Evolutionary conservation across 1,140 invertebrate species (phyloP).

Genomic region (Neodiprion virginianus): DNA sequence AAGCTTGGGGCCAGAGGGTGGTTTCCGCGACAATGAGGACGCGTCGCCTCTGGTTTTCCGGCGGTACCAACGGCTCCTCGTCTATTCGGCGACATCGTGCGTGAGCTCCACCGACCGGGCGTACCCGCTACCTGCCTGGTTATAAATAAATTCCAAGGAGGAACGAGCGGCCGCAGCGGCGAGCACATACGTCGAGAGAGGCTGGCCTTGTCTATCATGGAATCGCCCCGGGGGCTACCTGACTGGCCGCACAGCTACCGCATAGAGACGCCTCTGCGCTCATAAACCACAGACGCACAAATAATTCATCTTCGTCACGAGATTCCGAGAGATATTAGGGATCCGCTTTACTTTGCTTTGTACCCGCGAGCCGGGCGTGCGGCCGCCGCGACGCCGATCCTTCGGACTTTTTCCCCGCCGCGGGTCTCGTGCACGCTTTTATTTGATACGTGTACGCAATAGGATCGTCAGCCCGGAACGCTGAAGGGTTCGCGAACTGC

Average conservation of each 20-base stretch:
- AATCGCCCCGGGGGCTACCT: conserved; percentile 59
- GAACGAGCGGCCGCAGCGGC: neutral
- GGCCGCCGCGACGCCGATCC: conserved; percentile 7
- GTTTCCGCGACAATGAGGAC: too few relatives aligned
- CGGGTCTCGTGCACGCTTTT: too few relatives aligned
- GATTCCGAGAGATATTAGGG: conserved; percentile 35
- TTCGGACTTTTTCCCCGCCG: neutral
- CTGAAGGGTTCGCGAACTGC: too few relatives aligned
- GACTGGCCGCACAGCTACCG: conserved; percentile 59
- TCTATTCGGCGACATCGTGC: neutral
- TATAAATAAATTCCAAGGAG: conserved; percentile 3
- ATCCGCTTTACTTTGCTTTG: conserved; percentile 15
- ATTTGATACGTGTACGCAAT: too few relatives aligned
- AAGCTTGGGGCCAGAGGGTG: too few relatives aligned
- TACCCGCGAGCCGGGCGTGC: conserved; percentile 7
- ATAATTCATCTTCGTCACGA: conserved; percentile 54
- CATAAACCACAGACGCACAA: conserved; percentile 37
- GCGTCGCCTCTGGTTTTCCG: too few relatives aligned
- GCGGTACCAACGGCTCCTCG: too few relatives aligned
- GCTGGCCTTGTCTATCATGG: conserved; percentile 64
- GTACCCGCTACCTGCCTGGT: conserved; percentile 9
- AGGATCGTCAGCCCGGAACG: too few relatives aligned
- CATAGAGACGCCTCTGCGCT: conserved; percentile 47
- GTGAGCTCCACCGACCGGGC: neutral
- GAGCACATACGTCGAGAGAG: conserved; percentile 41